A percentile compares a stretch with the other conserved stretches of the same genome.
phyloP scores from a whole-genome alignment of 1,140 invertebrate genomes.

The Drosophila sp. region DNA sequence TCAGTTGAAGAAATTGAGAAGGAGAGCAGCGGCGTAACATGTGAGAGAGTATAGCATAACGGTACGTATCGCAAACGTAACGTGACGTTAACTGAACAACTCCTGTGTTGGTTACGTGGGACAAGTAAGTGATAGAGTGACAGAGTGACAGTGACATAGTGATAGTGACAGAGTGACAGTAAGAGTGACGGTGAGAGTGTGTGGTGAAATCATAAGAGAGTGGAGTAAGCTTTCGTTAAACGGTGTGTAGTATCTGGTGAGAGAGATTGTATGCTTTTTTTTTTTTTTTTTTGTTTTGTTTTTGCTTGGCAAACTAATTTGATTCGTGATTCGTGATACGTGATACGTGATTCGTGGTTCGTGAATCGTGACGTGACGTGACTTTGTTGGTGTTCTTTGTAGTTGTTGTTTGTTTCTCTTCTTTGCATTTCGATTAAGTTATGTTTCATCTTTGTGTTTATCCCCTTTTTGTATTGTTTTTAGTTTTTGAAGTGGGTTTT shows the following conservation, averaged over 20 bases:
- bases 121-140: slow-evolving; percentile 27
- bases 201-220: slow-evolving; percentile 27
- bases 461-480: slow-evolving; percentile 33
- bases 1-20: slow-evolving; percentile 36
- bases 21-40: slow-evolving; percentile 18
- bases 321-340: slow-evolving; percentile 43
- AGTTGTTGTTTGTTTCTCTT: slow-evolving; percentile 49
- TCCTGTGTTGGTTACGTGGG: background rate
- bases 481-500: slow-evolving; percentile 39
- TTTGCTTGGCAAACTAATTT: slow-evolving; percentile 33
- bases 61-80: background rate
- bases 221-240: slow-evolving; percentile 17
- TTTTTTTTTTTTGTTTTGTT: too few species aligned
- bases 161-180: slow-evolving; percentile 43
- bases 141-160: slow-evolving; percentile 29
- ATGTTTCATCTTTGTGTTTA: slow-evolving; percentile 34
- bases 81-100: slow-evolving; percentile 32
- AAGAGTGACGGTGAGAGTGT: slow-evolving; percentile 31
- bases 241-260: slow-evolving; percentile 34
- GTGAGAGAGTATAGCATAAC: slow-evolving; percentile 31
- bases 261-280: slow-evolving; percentile 16
- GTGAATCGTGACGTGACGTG: slow-evolving; percentile 43
- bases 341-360: slow-evolving; percentile 47
- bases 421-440: slow-evolving; percentile 32
- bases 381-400: slow-evolving; percentile 47